A percentile compares a stretch with the other conserved stretches of the same genome.
phyloP scores from a whole-genome alignment of 2,888 invertebrate species.

The Phania funesta region DNA sequence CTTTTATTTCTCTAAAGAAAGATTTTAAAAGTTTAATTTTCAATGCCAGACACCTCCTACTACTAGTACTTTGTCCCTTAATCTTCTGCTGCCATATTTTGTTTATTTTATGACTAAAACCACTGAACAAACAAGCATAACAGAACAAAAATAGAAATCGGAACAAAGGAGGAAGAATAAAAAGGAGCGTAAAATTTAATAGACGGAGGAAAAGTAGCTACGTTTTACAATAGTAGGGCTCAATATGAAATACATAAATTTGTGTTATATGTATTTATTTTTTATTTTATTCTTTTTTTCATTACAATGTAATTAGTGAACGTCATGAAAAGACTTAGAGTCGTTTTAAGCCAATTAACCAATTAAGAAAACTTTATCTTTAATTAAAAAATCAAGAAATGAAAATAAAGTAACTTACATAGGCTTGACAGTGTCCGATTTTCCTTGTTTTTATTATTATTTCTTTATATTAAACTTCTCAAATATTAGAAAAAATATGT shows the following conservation, averaged over 20 bases:
- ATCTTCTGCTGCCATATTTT: constrained; percentile 32
- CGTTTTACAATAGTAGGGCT: constrained; percentile 63
- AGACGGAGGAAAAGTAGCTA: constrained; percentile 42
- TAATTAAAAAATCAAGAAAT: constrained; percentile 44
- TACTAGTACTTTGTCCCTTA: constrained; percentile 15
- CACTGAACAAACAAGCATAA: constrained; percentile 19
- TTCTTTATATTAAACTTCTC: constrained; percentile 35
- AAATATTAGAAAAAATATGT: constrained; percentile 30
- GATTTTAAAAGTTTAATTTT: constrained; percentile 1
- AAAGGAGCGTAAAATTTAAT: constrained; percentile 37
- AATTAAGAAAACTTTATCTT: constrained; percentile 23
- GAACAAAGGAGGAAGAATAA: not conserved
- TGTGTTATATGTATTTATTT: not conserved
- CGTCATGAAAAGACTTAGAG: constrained; percentile 67
- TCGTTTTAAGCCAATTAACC: constrained; percentile 66
- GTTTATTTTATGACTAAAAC: not conserved
- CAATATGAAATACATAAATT: constrained; percentile 46
- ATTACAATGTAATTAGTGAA: constrained; percentile 18
- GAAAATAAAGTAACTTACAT: constrained; percentile 57
- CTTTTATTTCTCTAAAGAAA: constrained; percentile 24
- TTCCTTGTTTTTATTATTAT: constrained; percentile 62
- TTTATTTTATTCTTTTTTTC: constrained; percentile 12
- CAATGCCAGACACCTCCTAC: constrained; percentile 49
- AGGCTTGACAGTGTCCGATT: constrained; percentile 68
- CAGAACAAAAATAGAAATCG: constrained; percentile 2